A percentile compares a stretch with the other conserved stretches of the same genome.
Evolutionary conservation across 2,888 invertebrate species (phyloP).

Genomic region (Drosophila mimica): DNA sequence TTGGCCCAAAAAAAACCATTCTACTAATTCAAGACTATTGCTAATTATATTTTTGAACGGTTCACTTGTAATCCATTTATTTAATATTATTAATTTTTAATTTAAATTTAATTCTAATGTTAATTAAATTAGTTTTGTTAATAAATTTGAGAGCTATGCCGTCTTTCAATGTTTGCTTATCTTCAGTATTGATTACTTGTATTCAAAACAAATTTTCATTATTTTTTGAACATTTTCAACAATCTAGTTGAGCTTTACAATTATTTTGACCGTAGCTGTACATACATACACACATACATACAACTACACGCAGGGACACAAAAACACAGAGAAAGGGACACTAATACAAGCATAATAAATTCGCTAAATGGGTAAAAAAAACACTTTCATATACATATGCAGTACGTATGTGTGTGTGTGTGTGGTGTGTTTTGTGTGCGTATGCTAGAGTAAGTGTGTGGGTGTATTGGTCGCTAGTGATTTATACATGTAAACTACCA

Average conservation of each 20-base stretch:
- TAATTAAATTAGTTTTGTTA: background rate
- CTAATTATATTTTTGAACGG: background rate
- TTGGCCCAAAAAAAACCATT: background rate
- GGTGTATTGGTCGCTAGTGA: constrained; percentile 9
- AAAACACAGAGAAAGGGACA: constrained; percentile 49
- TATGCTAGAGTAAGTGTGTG: constrained; percentile 7
- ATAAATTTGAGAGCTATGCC: background rate
- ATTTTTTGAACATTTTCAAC: background rate
- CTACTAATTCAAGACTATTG: background rate
- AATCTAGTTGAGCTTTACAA: background rate
- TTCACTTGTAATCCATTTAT: background rate
- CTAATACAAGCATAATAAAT: constrained; percentile 70
- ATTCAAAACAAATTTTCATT: background rate
- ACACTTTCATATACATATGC: constrained; percentile 58
- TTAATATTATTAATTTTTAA: background rate
- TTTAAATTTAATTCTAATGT: background rate
- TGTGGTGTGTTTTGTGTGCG: constrained; percentile 11
- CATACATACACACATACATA: constrained; percentile 25
- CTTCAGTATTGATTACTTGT: background rate
- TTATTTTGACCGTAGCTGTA: background rate
- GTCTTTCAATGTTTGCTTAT: background rate
- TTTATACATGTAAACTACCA: constrained; percentile 20
- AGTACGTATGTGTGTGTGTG: constrained; percentile 9
- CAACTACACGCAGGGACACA: constrained; percentile 41
- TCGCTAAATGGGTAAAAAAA: constrained; percentile 73